Evolutionary conservation across 2,888 invertebrate genomes (phyloP).

Genomic region (Spodoptera exigua): DNA sequence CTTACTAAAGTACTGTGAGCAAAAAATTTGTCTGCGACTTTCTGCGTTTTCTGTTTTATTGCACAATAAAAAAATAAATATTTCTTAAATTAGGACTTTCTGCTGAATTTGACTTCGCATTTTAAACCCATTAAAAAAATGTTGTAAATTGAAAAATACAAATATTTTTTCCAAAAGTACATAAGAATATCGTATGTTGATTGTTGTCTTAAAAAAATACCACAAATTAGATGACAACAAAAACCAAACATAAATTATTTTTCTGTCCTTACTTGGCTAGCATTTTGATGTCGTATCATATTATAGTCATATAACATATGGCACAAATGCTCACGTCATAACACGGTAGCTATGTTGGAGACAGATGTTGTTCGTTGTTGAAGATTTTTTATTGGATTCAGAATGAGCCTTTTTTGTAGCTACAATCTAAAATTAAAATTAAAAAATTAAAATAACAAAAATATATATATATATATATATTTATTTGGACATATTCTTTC

Average conservation of each 20-base stretch:
- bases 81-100: too few relatives aligned
- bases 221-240: too few relatives aligned
- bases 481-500: too few relatives aligned
- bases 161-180: too few relatives aligned
- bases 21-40: slow-evolving; percentile 31
- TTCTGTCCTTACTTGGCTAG: slow-evolving; percentile 61
- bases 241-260: slow-evolving; percentile 37
- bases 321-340: slow-evolving; percentile 66
- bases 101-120: too few relatives aligned
- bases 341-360: slow-evolving; percentile 65
- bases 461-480: too few relatives aligned
- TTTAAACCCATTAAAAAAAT: too few relatives aligned
- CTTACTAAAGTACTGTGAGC: slow-evolving; percentile 45
- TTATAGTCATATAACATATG: slow-evolving; percentile 51
- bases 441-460: too few relatives aligned
- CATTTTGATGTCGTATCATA: slow-evolving; percentile 58
- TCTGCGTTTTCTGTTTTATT: not conserved
- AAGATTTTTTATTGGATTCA: slow-evolving; percentile 51
- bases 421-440: too few relatives aligned
- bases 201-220: too few relatives aligned
- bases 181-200: too few relatives aligned
- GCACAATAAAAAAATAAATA: not conserved
- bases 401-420: not conserved
- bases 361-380: slow-evolving; percentile 48
- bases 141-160: too few relatives aligned